Evolutionary conservation across 92 coral and sea anemone genomes (phyloP), one percentile per base, ranked within the genome.

Genomic region (Porites cylindrica): DNA sequence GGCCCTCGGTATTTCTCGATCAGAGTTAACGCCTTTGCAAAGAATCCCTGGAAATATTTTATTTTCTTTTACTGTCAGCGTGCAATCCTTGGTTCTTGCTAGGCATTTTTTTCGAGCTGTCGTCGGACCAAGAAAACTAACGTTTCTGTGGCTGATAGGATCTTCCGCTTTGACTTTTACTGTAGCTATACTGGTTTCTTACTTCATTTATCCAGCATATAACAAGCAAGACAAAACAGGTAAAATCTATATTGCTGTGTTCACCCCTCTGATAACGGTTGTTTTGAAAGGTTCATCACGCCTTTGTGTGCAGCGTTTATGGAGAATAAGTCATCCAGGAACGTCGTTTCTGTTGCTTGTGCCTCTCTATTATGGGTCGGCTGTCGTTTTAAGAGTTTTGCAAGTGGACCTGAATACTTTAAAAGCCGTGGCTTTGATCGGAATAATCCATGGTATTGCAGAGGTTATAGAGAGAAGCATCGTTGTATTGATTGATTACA

Each of bases 251-350:
- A 69, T 82, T 47, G 86, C 86, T 8, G 18, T 72, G 12, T 70
- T 70, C 20, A 0, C 86, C n/a, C 86, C 86, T 13, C 56, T 70
- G 14, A 70, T 70, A 8, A 29, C 10, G 24, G 85, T 69, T 60
- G 1, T 68, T 17, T 50, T 81, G 51, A 81, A 81, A 68, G 66
- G 38, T 8, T 19, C 23, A 18, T 38, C 38, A 0, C 84, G 84
- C 10, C 1, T n/a, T 47, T 65, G 74, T 21, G 61, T 79, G 7
- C 84, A 65, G 62, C 61, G 75, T 38, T 24, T 79, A 1, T 79
- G 84, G 84, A 51, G 70, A 66, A 79, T 79, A n/a, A 79, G 74
- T 59, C 84, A 79, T 79, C 84, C 84, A 32, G 84, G 84, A 50
- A 69, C 85, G 19, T 81, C 85, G 6, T 81, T 68, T 62, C 52